A percentile compares a stretch with the other conserved stretches of the same genome.
Evolutionary conservation across 2,113 vertebrate genomes (phyloP).

Genomic region (Cariama cristata): DNA sequence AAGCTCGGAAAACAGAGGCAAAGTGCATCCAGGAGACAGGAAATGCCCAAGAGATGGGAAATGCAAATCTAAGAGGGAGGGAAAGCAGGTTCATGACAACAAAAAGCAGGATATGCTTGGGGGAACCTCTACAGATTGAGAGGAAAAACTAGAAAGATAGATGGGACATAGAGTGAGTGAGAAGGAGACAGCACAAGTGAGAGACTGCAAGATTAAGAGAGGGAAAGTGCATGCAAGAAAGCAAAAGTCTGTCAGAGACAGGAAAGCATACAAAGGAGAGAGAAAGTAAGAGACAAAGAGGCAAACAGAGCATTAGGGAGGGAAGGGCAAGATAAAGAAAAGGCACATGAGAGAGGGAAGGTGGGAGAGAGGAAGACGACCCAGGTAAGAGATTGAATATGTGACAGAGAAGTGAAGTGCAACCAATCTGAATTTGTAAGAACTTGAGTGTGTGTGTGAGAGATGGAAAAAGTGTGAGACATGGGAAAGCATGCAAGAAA

Average conservation of each 20-base stretch:
- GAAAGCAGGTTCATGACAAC: neutral
- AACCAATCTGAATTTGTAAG: neutral
- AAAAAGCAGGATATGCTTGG: neutral
- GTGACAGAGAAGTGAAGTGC: neutral
- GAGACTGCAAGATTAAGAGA: neutral
- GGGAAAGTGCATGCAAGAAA: neutral
- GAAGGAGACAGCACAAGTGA: neutral
- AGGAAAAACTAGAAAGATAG: neutral
- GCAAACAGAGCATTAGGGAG: neutral
- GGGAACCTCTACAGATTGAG: neutral
- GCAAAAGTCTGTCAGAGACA: neutral
- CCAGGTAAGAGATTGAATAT: neutral
- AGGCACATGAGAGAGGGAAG: neutral
- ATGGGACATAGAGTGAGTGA: neutral
- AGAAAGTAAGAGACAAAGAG: neutral
- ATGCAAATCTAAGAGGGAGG: neutral
- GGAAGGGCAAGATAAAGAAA: neutral
- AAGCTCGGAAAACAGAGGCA: neutral
- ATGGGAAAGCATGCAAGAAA: neutral
- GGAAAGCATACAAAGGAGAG: neutral
- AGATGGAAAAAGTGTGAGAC: neutral
- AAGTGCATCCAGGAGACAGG: neutral
- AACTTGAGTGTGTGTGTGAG: neutral
- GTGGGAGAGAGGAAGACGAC: neutral
- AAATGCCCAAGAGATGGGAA: neutral